Evolutionary conservation across 2,888 invertebrate species (phyloP), one percentile per base, ranked within the genome.

Genomic region (Lasioglossum figueresi): DNA sequence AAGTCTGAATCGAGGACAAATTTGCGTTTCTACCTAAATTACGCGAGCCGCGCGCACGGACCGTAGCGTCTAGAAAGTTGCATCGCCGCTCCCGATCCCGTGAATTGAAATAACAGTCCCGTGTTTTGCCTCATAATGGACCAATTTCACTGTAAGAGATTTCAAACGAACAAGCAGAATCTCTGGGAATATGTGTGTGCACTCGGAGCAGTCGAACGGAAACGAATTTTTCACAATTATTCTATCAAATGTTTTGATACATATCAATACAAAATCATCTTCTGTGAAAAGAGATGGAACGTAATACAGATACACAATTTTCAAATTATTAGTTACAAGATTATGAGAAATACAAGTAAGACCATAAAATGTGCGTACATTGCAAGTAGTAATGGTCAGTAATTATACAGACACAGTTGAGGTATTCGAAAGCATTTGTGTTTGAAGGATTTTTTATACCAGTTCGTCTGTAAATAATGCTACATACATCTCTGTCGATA

Each of bases 1-100:
- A 31, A 75, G 23, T 76, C 56, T 83, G 48, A 71, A 82, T 83
- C 82, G 31, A 48, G 37, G 16, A 43, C 31, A 82, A 83, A 83
- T 83, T 71, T 40, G 40, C 37, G 70, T n/a, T 37, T 37, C 40
- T n/a, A 70, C 40, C 70, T 70, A 70, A 70, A 70, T 70, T 70
- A 70, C 40, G 70, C n/a, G 70, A 74, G 45, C 63, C 31, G 31
- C 0, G 16, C 63, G 63, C 37, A 16, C 56, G 16, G 16, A 74
- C 74, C 74, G 14, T 16, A 52, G 23, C 74, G 14, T 37, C 37
- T 45, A n/a, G 52, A 56, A 70, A 70, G 70, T 70, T 70, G 70
- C n/a, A n/a, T 70, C 70, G 70, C 40, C 37, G 40, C 40, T 70
- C 40, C 23, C 40, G 34, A 37, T 23, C 37, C 34, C 14, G 70